Percentiles rank a stretch among this genome's conserved stretches.
phyloP scores from a whole-genome alignment of 2,888 invertebrate species.

The Thecophora atra region DNA sequence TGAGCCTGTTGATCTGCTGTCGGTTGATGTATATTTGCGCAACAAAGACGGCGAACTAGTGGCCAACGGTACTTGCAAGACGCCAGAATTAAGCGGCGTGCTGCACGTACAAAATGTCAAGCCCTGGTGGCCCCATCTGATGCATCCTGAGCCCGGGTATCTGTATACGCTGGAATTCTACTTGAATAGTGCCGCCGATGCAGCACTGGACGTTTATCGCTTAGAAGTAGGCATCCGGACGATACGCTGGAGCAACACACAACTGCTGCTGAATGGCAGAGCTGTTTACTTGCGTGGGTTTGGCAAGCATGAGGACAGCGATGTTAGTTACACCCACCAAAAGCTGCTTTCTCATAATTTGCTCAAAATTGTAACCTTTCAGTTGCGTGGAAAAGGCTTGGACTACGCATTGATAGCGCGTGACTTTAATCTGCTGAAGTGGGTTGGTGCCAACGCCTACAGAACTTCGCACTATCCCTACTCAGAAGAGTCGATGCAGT shows the following conservation, averaged over 20 bases:
- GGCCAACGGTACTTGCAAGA: slow-evolving; percentile 68
- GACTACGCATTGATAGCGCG: slow-evolving; percentile 86
- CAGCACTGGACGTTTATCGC: slow-evolving; percentile 79
- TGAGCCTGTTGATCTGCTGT: slow-evolving; percentile 43
- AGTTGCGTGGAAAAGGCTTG: slow-evolving; percentile 93
- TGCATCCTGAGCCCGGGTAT: slow-evolving; percentile 83
- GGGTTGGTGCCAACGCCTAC: slow-evolving; percentile 95
- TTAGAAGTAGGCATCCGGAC: slow-evolving; percentile 88
- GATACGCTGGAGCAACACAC: slow-evolving; percentile 78
- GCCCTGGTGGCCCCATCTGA: slow-evolving; percentile 95
- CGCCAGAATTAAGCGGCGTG: slow-evolving; percentile 68
- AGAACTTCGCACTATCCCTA: slow-evolving; percentile 98
- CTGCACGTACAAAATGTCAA: slow-evolving; percentile 76
- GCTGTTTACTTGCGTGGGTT: slow-evolving; percentile 92
- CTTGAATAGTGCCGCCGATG: slow-evolving; percentile 49
- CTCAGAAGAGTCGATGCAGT: slow-evolving; percentile 94
- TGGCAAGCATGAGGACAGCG: slow-evolving; percentile 94
- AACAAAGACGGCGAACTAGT: slow-evolving; percentile 70
- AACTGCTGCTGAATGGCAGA: slow-evolving; percentile 80
- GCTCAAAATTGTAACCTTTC: slow-evolving; percentile 20
- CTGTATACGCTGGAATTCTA: slow-evolving; percentile 81
- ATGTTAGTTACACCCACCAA: slow-evolving; percentile 69
- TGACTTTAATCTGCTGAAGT: slow-evolving; percentile 92
- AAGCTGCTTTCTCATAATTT: background rate
- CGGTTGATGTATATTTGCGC: slow-evolving; percentile 65